Base-by-base conservation (phyloP, 2,888 invertebrate genomes). In the Diaperis boleti region DNA sequence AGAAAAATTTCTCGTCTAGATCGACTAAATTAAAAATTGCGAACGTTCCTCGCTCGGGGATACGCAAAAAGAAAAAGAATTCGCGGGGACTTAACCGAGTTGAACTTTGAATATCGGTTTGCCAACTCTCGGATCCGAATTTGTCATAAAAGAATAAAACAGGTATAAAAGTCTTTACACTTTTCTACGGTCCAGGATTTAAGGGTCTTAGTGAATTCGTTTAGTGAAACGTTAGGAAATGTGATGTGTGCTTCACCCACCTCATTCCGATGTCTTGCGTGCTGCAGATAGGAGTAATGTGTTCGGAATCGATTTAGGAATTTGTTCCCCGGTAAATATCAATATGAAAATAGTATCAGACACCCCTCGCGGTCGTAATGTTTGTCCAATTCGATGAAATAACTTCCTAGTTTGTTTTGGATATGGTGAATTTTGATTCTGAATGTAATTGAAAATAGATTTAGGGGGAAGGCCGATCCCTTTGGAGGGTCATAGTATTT, bases 71-170 rank as follows among this genome's bases (percentile, higher is more conserved):
- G 14, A 50, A 52, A 42, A 33, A 35, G 35, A 54, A 54, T 26
- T 45, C 20, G 29, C 5, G 14, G 35, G 41, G 55, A 45, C 61
- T 61, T 52, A 60, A 50, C 22, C 37, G 39, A 54, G 61, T 54
- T 61, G 41, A 60, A 60, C 52, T 60, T 52, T 61, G 61, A 61
- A 61, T 61, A 61, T 61, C 54, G 55, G 55, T 60, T 60, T 20
- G 52, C 44, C 54, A 52, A 41, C 20, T 37, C 55, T 37, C 41
- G 5, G 42, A 54, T 33, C 20, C 37, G 61, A 62, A 62, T 62
- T 62, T 62, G 56, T 62, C 56, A 62, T 56, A 62, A 62, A 62
- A 56, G 50, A 62, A 62, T 56, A 56, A 60, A 60, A 59, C 59
- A 59, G 59, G 59, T 59, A 59, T 59, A 49, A 59, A 59, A 59